phyloP scores from a whole-genome alignment of 2,797 vertebrate genomes.

The Lutjanus campechanus region DNA sequence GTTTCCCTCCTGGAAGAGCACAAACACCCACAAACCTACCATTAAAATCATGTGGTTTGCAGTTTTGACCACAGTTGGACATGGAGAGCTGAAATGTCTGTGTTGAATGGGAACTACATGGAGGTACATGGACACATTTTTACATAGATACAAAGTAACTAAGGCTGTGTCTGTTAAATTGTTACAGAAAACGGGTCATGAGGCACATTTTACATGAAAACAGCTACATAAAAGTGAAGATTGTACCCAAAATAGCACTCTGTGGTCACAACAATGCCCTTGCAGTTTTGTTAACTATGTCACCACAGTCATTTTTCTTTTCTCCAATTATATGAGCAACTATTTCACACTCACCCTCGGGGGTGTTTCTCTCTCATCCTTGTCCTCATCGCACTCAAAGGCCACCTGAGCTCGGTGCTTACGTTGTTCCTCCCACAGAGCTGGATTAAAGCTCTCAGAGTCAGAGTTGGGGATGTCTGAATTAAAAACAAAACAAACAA shows the following conservation, averaged over 20 bases:
- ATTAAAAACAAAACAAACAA: background rate
- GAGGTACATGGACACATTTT: background rate
- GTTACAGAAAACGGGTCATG: background rate
- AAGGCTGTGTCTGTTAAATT: background rate
- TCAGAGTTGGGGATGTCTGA: conserved; percentile 92
- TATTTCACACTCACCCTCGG: conserved; percentile 88
- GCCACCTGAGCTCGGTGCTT: conserved; percentile 98
- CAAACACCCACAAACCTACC: background rate
- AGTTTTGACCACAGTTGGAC: background rate
- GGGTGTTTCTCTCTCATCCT: conserved; percentile 95
- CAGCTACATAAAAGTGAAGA: background rate
- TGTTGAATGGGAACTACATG: background rate
- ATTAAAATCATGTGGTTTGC: background rate
- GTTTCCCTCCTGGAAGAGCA: conserved; percentile 91
- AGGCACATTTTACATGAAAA: background rate
- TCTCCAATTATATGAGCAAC: background rate
- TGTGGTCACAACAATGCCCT: background rate
- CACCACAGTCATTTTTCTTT: background rate
- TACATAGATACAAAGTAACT: background rate
- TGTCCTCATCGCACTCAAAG: conserved; percentile 98
- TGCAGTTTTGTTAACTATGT: background rate
- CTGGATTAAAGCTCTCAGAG: conserved; percentile 98
- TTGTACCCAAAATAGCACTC: background rate
- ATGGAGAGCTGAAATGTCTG: background rate
- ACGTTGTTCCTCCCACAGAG: conserved; percentile 97